Evolutionary conservation across 92 coral and sea anemone species (phyloP).

Genomic region (Epizoanthus fatuus): DNA sequence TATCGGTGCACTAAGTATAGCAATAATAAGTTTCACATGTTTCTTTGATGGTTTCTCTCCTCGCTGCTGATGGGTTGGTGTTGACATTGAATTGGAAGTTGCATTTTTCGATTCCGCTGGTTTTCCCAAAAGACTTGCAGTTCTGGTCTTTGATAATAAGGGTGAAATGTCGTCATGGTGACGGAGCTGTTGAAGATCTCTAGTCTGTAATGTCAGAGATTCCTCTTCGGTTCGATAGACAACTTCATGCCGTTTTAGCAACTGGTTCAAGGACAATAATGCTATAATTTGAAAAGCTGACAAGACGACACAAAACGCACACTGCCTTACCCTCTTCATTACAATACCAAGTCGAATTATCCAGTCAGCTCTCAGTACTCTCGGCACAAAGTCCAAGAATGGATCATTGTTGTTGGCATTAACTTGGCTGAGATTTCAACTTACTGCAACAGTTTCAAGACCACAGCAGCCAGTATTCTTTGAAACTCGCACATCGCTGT

Average conservation of each 20-base stretch:
- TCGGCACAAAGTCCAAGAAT: not conserved
- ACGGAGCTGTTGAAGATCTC: not conserved
- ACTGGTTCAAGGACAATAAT: conserved; percentile 3
- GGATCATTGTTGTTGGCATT: too few relatives aligned
- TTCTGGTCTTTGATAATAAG: conserved; percentile 3
- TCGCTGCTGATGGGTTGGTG: not conserved
- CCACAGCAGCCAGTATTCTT: not conserved
- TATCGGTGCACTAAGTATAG: conserved; percentile 91
- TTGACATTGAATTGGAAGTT: not conserved
- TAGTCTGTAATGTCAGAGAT: not conserved
- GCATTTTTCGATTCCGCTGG: not conserved
- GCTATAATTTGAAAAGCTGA: conserved; percentile 15
- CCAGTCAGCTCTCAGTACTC: not conserved
- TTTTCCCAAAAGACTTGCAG: not conserved
- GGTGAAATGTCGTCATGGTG: not conserved
- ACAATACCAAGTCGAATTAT: not conserved
- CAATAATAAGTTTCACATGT: conserved; percentile 73
- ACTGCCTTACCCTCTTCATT: conserved; percentile 24
- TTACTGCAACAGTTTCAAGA: too few relatives aligned
- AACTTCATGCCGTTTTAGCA: conserved; percentile 20
- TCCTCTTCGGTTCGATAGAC: not conserved
- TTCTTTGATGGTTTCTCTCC: conserved; percentile 11
- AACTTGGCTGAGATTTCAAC: too few relatives aligned
- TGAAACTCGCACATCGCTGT: not conserved
- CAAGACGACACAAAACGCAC: not conserved